Conservation (phyloP, 2,797 vertebrate genomes). For the Lycodopsis pacificus region DNA sequence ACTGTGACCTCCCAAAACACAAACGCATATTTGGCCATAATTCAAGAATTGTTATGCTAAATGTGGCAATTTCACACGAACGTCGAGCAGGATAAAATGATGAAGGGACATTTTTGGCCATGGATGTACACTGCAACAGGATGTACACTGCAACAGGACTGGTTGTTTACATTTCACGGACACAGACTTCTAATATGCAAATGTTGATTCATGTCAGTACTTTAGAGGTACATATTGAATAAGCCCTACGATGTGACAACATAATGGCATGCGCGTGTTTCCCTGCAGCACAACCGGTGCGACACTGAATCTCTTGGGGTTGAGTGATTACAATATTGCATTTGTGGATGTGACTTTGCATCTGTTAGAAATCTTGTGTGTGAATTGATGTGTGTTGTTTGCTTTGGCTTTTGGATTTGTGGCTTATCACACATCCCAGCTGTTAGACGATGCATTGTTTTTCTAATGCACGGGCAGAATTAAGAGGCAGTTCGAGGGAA, state of each 20-base stretch:
- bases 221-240: neutral
- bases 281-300: neutral
- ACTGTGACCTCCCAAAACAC: too few relatives aligned
- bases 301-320: neutral
- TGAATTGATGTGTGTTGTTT: conserved; percentile 17
- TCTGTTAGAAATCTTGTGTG: conserved; percentile 2
- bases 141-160: too few relatives aligned
- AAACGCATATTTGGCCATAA: too few relatives aligned
- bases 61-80: too few relatives aligned
- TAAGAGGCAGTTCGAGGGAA: conserved; percentile 41
- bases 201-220: neutral
- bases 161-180: neutral
- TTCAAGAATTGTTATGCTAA: too few relatives aligned
- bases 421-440: conserved; percentile 60
- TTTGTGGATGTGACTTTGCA: neutral
- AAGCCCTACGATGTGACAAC: neutral
- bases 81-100: too few relatives aligned
- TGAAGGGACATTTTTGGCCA: too few relatives aligned
- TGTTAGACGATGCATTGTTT: conserved; percentile 59
- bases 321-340: neutral
- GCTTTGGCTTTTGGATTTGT: conserved; percentile 41
- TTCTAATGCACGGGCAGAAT: conserved; percentile 16
- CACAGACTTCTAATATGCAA: too few relatives aligned
- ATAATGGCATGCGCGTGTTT: neutral
- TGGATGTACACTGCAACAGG: too few relatives aligned